A percentile compares a stretch with the other conserved stretches of the same genome.
phyloP scores from a whole-genome alignment of 35 echinoderm and acorn worm species.

The Amphiura filiformis region DNA sequence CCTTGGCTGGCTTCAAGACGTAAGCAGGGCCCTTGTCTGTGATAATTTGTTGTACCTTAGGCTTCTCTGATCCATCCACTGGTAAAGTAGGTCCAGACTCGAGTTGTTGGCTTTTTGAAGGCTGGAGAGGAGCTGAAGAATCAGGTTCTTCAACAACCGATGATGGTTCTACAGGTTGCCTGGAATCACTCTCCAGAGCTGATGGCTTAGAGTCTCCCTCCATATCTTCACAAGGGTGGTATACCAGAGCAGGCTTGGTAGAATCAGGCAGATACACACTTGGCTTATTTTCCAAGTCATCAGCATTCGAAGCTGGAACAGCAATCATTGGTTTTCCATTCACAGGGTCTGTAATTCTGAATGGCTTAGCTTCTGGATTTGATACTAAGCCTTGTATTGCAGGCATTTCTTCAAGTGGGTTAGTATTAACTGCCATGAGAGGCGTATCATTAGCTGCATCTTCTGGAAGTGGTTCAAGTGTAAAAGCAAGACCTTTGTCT shows the following conservation, averaged over 20 bases:
- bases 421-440: not conserved
- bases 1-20: slow-evolving; percentile 27
- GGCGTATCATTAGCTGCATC: not conserved
- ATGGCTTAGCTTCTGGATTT: not conserved
- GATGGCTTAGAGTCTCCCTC: not conserved
- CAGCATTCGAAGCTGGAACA: slow-evolving; percentile 15
- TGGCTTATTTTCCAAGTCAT: slow-evolving; percentile 2
- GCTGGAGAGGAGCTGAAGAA: too few species aligned
- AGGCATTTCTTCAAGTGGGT: not conserved
- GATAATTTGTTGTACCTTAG: slow-evolving; percentile 36
- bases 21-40: slow-evolving; percentile 59
- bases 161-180: not conserved
- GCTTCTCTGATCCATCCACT: not conserved
- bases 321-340: slow-evolving; percentile 42
- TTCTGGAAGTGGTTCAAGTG: not conserved
- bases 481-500: not conserved
- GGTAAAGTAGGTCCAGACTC: not conserved
- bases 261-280: slow-evolving; percentile 28
- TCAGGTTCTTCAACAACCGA: too few species aligned
- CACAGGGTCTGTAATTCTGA: slow-evolving; percentile 36
- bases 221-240: not conserved
- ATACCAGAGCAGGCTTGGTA: not conserved
- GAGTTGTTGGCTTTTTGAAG: too few species aligned
- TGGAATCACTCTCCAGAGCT: not conserved
- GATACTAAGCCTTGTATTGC: not conserved